Evolutionary conservation across 2,113 vertebrate genomes (phyloP).

Genomic region (Cacatua alba): DNA sequence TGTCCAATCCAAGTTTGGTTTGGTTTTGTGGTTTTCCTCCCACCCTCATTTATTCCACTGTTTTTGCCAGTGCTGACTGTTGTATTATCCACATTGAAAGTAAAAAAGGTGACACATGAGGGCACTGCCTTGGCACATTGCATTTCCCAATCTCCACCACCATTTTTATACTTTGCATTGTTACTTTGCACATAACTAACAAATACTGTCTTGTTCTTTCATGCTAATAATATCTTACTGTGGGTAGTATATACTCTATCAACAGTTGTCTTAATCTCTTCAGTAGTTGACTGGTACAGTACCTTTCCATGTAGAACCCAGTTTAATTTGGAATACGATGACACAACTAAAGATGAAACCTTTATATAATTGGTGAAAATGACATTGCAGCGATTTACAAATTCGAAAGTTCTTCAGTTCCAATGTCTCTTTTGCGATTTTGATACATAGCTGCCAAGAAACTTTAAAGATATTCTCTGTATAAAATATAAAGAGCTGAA

Average conservation of each 20-base stretch:
- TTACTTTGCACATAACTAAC: neutral
- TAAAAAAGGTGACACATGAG: neutral
- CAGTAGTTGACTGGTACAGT: neutral
- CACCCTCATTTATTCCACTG: neutral
- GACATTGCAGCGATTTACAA: neutral
- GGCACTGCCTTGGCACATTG: neutral
- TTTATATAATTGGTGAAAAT: neutral
- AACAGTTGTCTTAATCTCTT: neutral
- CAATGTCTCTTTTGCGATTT: neutral
- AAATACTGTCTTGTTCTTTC: neutral
- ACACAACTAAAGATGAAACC: neutral
- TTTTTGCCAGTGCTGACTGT: neutral
- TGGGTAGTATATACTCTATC: neutral
- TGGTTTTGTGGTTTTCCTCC: fast-evolving
- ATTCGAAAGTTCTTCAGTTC: neutral
- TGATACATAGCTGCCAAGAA: neutral
- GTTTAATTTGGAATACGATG: neutral
- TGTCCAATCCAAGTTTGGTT: neutral
- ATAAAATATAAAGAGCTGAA: neutral
- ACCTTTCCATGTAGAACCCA: neutral
- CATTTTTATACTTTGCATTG: neutral
- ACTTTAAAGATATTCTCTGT: neutral
- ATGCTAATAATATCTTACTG: neutral
- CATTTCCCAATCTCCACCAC: neutral
- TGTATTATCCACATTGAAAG: neutral